Conservation (phyloP, 2,797 vertebrate genomes). For the Botia almorhae region DNA sequence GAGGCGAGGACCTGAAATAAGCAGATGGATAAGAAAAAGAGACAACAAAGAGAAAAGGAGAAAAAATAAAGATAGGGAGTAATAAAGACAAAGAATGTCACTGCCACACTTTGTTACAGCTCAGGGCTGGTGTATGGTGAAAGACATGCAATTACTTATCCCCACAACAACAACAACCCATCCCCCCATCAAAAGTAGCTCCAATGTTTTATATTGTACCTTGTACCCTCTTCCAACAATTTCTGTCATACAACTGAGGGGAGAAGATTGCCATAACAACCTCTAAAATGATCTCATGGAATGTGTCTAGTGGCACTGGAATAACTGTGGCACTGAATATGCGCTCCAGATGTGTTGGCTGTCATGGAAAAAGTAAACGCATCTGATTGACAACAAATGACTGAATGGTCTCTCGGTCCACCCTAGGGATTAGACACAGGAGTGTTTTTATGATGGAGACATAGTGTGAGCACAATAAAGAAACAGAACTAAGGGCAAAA, state of each 20-base stretch:
- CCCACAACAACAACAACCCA: not conserved
- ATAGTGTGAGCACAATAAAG: conserved; percentile 61
- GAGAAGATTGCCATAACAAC: conserved; percentile 92
- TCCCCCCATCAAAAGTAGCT: conserved; percentile 6
- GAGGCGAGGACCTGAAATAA: conserved; percentile 61
- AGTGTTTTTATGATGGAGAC: conserved; percentile 69
- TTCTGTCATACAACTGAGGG: conserved; percentile 99
- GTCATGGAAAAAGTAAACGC: conserved; percentile 99
- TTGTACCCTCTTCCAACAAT: conserved; percentile 83
- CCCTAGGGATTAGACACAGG: conserved; percentile 76
- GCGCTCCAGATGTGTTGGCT: conserved; percentile 99
- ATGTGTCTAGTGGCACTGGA: conserved; percentile 96
- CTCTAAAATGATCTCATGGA: conserved; percentile 90
- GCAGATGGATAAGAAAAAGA: conserved; percentile 62
- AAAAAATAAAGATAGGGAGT: conserved; percentile 39
- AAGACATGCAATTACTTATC: conserved; percentile 87
- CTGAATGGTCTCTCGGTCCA: conserved; percentile 91
- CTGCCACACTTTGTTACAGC: conserved; percentile 25
- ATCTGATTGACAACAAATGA: conserved; percentile 97
- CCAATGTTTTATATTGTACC: conserved; percentile 84
- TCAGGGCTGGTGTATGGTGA: conserved; percentile 62
- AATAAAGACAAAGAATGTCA: conserved; percentile 45
- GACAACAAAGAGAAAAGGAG: conserved; percentile 51
- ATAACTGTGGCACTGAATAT: conserved; percentile 90
- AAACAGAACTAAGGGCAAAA: conserved; percentile 63